phyloP scores from a whole-genome alignment of 2,797 vertebrate species.

The Astyanax mexicanus region DNA sequence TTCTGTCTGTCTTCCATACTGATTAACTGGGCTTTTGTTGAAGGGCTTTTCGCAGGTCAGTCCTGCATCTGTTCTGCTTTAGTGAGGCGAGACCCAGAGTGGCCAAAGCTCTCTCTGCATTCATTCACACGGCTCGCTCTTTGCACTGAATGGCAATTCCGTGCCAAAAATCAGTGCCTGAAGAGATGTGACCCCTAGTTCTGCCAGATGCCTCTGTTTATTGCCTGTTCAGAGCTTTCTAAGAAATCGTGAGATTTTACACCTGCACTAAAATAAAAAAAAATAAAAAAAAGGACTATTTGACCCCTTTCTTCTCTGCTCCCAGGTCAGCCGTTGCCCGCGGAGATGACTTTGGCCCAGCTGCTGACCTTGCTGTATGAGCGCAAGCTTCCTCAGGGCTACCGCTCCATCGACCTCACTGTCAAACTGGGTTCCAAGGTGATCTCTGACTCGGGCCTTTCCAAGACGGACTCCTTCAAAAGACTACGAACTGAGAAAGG shows the following conservation, averaged over 20 bases:
- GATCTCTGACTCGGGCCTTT: slow-evolving; percentile 94
- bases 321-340: slow-evolving; percentile 92
- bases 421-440: slow-evolving; percentile 98
- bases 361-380: slow-evolving; percentile 94
- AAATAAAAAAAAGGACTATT: too few species aligned
- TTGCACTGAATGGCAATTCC: slow-evolving; percentile 27
- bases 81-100: neutral
- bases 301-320: slow-evolving; percentile 8
- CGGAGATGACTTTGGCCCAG: slow-evolving; percentile 98
- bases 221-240: too few species aligned
- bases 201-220: neutral
- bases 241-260: too few species aligned
- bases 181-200: neutral
- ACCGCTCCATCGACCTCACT: slow-evolving; percentile 94
- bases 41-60: neutral
- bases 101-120: slow-evolving; percentile 18
- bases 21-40: slow-evolving; percentile 2
- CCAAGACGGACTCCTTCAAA: slow-evolving; percentile 99
- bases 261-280: too few species aligned
- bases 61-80: neutral
- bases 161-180: neutral
- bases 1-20: slow-evolving; percentile 15
- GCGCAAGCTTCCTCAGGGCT: slow-evolving; percentile 95
- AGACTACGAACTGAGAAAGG: slow-evolving; percentile 98
- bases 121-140: neutral